Evolutionary conservation across 2,113 vertebrate species (phyloP).

Genomic region (Alouatta palliata): DNA sequence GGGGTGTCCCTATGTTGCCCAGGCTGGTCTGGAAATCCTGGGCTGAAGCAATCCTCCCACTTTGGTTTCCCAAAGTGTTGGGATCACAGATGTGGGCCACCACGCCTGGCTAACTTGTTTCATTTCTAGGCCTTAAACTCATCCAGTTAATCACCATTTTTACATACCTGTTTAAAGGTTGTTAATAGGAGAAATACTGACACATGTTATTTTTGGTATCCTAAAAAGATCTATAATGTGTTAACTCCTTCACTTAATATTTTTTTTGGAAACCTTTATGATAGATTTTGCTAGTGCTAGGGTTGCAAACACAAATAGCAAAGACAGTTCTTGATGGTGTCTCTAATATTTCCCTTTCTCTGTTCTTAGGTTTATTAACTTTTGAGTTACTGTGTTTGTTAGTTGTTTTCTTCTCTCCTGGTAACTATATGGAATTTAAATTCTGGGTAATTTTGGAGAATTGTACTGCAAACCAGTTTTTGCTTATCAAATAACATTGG

Average conservation of each 20-base stretch:
- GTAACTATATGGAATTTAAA: slow-evolving; percentile 29
- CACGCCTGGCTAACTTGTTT: not conserved
- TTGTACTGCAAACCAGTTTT: not conserved
- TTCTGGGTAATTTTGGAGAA: not conserved
- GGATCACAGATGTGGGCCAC: too few relatives aligned
- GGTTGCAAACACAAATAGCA: not conserved
- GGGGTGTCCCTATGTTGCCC: too few relatives aligned
- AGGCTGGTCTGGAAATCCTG: too few relatives aligned
- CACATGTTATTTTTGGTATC: not conserved
- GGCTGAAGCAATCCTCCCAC: too few relatives aligned
- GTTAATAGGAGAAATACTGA: slow-evolving; percentile 31
- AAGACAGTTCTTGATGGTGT: not conserved
- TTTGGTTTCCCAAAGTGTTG: too few relatives aligned
- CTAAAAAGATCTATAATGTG: not conserved
- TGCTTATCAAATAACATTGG: not conserved
- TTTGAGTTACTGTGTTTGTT: not conserved
- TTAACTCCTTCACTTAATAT: not conserved
- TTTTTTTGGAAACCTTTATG: not conserved
- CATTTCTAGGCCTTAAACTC: slow-evolving; percentile 41
- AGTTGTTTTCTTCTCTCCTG: not conserved
- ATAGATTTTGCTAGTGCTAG: not conserved
- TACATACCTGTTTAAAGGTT: not conserved
- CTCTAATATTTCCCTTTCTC: not conserved
- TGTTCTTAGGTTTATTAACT: not conserved
- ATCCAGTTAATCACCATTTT: not conserved